These are phyloP conservation scores for Microhierax caerulescens DNA, from an alignment of 2,797 vertebrate genomes.

Conservation along the genomic window DNA sequence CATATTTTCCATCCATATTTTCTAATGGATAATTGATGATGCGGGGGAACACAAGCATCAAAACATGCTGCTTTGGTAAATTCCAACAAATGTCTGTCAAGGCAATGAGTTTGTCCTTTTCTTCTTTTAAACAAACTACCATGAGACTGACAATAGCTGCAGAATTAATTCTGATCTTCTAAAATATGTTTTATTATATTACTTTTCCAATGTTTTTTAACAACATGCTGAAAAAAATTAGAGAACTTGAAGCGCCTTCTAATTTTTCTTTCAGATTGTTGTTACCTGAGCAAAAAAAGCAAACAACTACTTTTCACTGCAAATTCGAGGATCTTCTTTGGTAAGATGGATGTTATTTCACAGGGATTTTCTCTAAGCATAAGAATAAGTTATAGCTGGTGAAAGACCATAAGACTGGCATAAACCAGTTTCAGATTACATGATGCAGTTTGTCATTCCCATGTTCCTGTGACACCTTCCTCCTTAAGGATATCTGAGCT, in stretches of 20 bases:
- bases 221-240: neutral
- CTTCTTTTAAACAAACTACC: neutral
- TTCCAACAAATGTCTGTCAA: neutral
- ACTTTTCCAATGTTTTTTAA: neutral
- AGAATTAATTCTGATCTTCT: neutral
- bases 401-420: neutral
- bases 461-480: neutral
- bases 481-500: neutral
- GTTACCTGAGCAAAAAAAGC: neutral
- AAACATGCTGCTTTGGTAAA: neutral
- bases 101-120: neutral
- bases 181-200: neutral
- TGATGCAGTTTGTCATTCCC: neutral
- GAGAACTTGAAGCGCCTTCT: neutral
- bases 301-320: neutral
- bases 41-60: neutral
- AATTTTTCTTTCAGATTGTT: neutral
- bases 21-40: neutral
- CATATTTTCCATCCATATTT: neutral
- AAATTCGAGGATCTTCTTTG: neutral
- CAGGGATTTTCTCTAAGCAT: neutral
- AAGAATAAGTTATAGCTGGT: neutral
- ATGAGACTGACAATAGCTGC: neutral
- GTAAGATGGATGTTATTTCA: neutral
- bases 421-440: neutral